Conservation (phyloP, 2,888 invertebrate genomes). For the Coelogynopora nodosa region DNA sequence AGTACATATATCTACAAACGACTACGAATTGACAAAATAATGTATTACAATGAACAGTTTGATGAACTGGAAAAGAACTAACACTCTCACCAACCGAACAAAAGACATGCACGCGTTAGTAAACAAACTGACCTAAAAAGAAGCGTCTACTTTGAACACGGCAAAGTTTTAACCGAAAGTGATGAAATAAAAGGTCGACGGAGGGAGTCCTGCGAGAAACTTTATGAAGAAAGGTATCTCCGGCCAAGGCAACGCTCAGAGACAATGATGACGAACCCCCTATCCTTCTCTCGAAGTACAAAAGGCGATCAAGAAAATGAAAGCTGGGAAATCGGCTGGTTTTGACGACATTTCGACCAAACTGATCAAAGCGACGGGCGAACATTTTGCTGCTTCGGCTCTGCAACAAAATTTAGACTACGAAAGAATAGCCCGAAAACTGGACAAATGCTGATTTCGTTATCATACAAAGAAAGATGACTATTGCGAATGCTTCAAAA, state of each 20-base stretch:
- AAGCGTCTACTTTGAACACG: neutral
- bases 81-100: slow-evolving; percentile 1
- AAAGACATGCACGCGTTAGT: slow-evolving; percentile 5
- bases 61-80: neutral
- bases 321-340: neutral
- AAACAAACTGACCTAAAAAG: neutral
- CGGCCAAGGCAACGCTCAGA: neutral
- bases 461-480: no score
- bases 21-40: neutral
- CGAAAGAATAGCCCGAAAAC: neutral
- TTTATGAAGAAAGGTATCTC: neutral
- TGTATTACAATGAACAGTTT: neutral
- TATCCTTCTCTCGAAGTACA: neutral
- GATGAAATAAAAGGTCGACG: slow-evolving; percentile 2
- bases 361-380: neutral
- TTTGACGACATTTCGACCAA: neutral
- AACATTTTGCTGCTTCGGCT: no score
- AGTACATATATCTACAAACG: neutral
- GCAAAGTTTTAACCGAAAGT: neutral
- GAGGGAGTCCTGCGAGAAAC: neutral
- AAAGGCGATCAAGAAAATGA: neutral
- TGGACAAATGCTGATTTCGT: neutral
- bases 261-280: neutral
- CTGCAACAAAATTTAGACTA: neutral
- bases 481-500: no score